phyloP scores from a whole-genome alignment of 37 sponge, comb jelly and placozoan species.

The Bolinopsis microptera region DNA sequence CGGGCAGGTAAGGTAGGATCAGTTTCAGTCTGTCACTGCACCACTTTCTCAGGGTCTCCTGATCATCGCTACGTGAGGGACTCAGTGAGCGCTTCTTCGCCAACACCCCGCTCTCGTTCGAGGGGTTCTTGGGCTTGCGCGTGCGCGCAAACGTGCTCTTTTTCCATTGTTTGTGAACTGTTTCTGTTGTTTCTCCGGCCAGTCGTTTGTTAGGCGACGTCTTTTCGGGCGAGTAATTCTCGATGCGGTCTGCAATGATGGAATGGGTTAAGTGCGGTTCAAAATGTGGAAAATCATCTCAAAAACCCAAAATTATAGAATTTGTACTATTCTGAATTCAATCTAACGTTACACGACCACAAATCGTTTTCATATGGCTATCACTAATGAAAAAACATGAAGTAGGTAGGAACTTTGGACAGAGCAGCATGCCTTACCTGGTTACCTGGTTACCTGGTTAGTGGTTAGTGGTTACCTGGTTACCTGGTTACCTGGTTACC shows the following conservation, averaged over 20 bases:
- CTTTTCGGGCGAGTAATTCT: not conserved
- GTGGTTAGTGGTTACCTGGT: too few relatives aligned
- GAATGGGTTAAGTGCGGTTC: too few relatives aligned
- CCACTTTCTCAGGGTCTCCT: constrained; percentile 38
- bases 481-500: too few relatives aligned
- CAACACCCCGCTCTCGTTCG: not conserved
- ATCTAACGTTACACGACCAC: too few relatives aligned
- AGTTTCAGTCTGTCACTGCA: constrained; percentile 5
- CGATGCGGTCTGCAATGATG: not conserved
- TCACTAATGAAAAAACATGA: too few relatives aligned
- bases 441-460: too few relatives aligned
- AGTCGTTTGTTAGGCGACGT: not conserved
- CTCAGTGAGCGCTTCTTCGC: not conserved
- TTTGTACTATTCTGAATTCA: too few relatives aligned
- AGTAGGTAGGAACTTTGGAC: too few relatives aligned
- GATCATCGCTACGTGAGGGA: not conserved
- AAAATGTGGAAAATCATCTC: too few relatives aligned
- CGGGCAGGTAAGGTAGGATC: constrained; percentile 62
- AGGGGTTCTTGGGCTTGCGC: constrained; percentile 46
- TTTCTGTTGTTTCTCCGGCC: constrained; percentile 14
- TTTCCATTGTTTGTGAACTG: constrained; percentile 51
- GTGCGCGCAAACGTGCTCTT: constrained; percentile 54
- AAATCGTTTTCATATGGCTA: too few relatives aligned
- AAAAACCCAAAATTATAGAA: too few relatives aligned
- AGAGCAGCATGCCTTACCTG: too few relatives aligned